Percentiles rank a stretch among this genome's conserved stretches.
Conservation (phyloP, 2,113 vertebrate species). For the Megaceryle maxima region DNA sequence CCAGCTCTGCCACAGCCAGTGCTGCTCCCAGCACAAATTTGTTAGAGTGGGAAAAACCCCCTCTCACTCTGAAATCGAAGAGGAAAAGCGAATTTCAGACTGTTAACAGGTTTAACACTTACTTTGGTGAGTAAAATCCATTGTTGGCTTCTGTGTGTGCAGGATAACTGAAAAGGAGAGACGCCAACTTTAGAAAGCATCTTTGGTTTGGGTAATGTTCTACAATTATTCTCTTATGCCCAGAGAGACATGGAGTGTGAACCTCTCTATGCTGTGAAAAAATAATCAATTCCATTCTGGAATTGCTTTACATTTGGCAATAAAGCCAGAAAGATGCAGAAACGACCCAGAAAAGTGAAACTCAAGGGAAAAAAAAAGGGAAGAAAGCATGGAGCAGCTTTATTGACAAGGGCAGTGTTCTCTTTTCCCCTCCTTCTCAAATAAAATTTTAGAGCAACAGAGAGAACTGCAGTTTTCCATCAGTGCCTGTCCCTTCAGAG, state of each 20-base stretch:
- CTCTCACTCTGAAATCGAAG: not conserved
- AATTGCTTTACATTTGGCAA: not conserved
- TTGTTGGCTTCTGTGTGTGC: not conserved
- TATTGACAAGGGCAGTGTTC: no score
- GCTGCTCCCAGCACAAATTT: not conserved
- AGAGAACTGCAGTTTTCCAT: not conserved
- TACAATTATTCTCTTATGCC: not conserved
- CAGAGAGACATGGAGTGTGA: no score
- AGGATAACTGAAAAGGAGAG: conserved; percentile 26
- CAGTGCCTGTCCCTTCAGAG: not conserved
- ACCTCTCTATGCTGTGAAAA: no score
- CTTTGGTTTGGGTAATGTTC: not conserved
- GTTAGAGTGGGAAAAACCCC: not conserved
- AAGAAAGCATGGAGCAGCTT: no score
- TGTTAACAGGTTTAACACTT: not conserved
- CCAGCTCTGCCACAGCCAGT: not conserved
- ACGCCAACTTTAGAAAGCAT: not conserved
- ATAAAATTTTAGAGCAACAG: no score
- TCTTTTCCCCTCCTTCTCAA: no score
- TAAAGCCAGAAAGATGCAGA: not conserved
- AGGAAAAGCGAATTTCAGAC: not conserved
- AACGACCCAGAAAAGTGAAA: not conserved
- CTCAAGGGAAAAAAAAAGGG: not conserved
- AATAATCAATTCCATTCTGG: no score
- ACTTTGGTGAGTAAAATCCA: not conserved